These are phyloP conservation scores for Perizoma affinitatum DNA, from an alignment of 2,888 invertebrate species.

Conservation along the genomic window DNA sequence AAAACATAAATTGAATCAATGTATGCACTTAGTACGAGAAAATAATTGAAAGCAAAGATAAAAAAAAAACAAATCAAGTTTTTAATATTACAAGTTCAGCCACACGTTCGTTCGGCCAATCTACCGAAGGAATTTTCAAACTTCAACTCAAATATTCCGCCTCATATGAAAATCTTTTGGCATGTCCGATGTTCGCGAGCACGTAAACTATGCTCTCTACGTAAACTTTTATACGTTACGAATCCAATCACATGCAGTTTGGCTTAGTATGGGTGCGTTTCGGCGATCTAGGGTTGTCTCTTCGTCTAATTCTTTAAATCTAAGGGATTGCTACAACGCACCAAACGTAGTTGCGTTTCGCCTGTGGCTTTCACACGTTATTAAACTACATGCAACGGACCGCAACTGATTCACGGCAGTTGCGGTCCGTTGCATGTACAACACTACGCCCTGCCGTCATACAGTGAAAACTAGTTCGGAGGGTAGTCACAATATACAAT, in stretches of 20 bases:
- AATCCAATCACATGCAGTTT: constrained; percentile 71
- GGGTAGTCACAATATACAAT: too few species aligned
- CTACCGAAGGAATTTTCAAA: constrained; percentile 30
- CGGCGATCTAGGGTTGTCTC: constrained; percentile 31
- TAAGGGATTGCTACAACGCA: too few species aligned
- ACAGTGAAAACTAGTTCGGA: too few species aligned
- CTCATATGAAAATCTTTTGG: constrained; percentile 42
- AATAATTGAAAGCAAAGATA: neutral
- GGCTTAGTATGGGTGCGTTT: constrained; percentile 49
- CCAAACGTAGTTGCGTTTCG: neutral
- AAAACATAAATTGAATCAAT: too few species aligned
- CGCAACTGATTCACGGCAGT: too few species aligned
- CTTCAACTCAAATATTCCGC: constrained; percentile 36
- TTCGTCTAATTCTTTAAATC: too few species aligned
- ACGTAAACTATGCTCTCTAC: constrained; percentile 67
- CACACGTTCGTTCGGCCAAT: constrained; percentile 26
- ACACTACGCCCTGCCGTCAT: too few species aligned
- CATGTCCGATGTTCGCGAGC: constrained; percentile 42
- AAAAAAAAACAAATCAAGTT: neutral
- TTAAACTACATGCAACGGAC: too few species aligned
- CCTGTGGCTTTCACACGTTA: neutral
- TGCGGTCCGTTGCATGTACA: too few species aligned
- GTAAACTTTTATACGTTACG: constrained; percentile 66
- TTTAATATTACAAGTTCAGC: constrained; percentile 6
- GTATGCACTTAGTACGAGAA: too few species aligned